These are phyloP conservation scores for Marronus borbonicus DNA, from an alignment of 2,888 invertebrate genomes.

Conservation along the genomic window DNA sequence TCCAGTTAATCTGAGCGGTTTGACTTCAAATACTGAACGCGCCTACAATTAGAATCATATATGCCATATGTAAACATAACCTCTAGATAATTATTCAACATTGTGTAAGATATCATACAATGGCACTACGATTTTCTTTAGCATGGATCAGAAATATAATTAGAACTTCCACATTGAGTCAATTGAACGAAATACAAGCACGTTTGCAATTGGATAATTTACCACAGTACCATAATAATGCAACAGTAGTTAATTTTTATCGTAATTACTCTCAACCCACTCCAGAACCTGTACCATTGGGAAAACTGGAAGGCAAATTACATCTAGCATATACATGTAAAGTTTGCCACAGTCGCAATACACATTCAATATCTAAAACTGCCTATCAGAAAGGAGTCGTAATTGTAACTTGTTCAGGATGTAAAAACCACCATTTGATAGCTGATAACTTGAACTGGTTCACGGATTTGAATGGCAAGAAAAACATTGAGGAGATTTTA, in stretches of 20 bases:
- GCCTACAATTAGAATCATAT: no score
- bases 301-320: conserved; percentile 74
- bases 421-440: conserved; percentile 92
- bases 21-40: no score
- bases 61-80: conserved; percentile 6
- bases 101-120: background rate
- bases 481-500: conserved; percentile 93
- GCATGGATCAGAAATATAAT: conserved; percentile 22
- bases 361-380: conserved; percentile 86
- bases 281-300: conserved; percentile 55
- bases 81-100: background rate
- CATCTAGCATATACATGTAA: conserved; percentile 91
- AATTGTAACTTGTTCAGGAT: conserved; percentile 90
- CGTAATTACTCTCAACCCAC: conserved; percentile 25
- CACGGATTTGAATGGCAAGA: conserved; percentile 80
- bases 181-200: conserved; percentile 5
- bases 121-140: conserved; percentile 41
- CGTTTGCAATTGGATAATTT: conserved; percentile 12
- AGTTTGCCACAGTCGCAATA: conserved; percentile 84
- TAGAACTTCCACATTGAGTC: background rate
- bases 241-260: background rate
- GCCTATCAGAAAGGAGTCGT: conserved; percentile 93
- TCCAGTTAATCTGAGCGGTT: no score
- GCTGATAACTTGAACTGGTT: conserved; percentile 99
- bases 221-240: conserved; percentile 2